Percentiles rank a stretch among this genome's conserved stretches.
phyloP scores from a whole-genome alignment of 2,797 vertebrate species.

The Phaenicophaeus curvirostris region DNA sequence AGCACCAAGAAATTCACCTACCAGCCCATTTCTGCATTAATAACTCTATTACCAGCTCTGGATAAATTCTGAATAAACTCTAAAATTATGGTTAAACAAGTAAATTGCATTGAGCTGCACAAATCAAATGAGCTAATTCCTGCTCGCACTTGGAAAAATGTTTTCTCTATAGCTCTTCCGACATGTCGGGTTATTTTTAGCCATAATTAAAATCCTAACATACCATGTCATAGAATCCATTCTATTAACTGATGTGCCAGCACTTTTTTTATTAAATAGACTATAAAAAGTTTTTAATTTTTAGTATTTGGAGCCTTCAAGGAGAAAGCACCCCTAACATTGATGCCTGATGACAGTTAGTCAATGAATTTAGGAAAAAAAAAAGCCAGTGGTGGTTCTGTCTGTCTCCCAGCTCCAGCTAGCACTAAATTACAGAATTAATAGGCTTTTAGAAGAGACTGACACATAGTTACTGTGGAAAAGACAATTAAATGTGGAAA shows the following conservation, averaged over 20 bases:
- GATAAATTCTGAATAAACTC: not conserved
- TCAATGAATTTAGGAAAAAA: slow-evolving; percentile 61
- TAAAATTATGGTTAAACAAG: not conserved
- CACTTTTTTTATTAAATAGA: slow-evolving; percentile 56
- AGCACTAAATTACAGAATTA: slow-evolving; percentile 81
- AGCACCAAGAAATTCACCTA: not conserved
- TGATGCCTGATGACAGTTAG: slow-evolving; percentile 76
- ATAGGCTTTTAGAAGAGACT: slow-evolving; percentile 80
- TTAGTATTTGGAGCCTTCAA: slow-evolving; percentile 62
- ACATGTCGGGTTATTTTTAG: slow-evolving; percentile 45
- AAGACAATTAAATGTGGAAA: slow-evolving; percentile 81
- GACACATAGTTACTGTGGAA: slow-evolving; percentile 74
- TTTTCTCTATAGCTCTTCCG: not conserved
- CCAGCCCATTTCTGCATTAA: not conserved
- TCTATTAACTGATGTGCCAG: slow-evolving; percentile 65
- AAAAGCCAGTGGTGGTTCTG: slow-evolving; percentile 21
- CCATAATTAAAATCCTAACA: slow-evolving; percentile 57
- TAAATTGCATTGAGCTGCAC: not conserved
- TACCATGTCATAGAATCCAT: not conserved
- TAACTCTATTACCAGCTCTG: not conserved
- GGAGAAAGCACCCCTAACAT: slow-evolving; percentile 60
- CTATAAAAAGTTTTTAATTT: slow-evolving; percentile 71
- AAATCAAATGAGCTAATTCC: not conserved
- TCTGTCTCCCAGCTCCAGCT: slow-evolving; percentile 50
- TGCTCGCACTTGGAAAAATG: not conserved